Percentiles rank a stretch among this genome's conserved stretches.
Conservation (phyloP, 1,140 invertebrate species). For the Bombus superbus region DNA sequence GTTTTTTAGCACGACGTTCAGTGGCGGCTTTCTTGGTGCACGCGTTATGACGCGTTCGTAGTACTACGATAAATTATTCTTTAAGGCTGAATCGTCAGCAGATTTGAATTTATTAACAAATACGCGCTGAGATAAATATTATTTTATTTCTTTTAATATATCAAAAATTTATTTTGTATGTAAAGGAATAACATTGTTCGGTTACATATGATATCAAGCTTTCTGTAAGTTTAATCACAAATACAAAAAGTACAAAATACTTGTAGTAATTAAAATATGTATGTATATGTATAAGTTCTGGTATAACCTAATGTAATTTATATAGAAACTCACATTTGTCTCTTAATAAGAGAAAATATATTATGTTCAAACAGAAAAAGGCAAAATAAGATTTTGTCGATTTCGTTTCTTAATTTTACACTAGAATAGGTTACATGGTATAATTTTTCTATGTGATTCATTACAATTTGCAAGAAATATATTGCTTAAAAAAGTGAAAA, state of each 20-base stretch:
- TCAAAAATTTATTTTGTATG: not conserved
- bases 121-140: not conserved
- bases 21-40: conserved; percentile 50
- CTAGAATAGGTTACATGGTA: not conserved
- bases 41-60: conserved; percentile 51
- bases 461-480: not conserved
- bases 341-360: not conserved
- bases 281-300: too few species aligned
- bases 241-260: not conserved
- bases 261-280: not conserved
- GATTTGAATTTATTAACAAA: conserved; percentile 15
- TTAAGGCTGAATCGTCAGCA: conserved; percentile 31
- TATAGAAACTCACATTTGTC: not conserved
- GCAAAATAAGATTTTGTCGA: not conserved
- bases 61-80: not conserved
- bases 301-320: not conserved
- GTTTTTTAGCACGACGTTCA: conserved; percentile 57
- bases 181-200: not conserved
- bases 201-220: not conserved
- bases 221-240: not conserved
- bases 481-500: too few species aligned
- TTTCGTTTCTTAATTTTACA: not conserved
- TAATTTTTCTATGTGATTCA: not conserved
- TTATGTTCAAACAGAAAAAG: not conserved
- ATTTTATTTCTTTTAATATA: not conserved